phyloP scores from a whole-genome alignment of 2,888 invertebrate species.

The Rotaria macrura region DNA sequence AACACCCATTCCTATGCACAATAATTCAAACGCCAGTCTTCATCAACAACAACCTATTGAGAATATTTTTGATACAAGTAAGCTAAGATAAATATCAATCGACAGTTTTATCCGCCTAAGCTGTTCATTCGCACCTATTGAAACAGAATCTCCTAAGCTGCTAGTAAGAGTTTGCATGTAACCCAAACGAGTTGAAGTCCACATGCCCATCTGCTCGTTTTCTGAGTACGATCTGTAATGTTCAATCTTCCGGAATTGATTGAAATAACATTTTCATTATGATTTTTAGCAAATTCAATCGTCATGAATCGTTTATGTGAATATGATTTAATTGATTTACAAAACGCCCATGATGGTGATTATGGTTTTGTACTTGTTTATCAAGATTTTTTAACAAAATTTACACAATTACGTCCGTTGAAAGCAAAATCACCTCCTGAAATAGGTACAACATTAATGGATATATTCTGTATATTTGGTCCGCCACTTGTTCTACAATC shows the following conservation, averaged over 20 bases:
- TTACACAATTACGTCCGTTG: slow-evolving; percentile 15
- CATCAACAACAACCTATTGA: not conserved
- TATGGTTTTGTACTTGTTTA: slow-evolving; percentile 7
- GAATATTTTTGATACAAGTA: not conserved
- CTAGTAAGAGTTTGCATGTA: too few relatives aligned
- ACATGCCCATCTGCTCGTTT: too few relatives aligned
- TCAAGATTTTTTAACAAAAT: slow-evolving; percentile 21
- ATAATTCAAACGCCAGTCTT: not conserved
- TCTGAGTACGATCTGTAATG: too few relatives aligned
- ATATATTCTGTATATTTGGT: slow-evolving; percentile 20
- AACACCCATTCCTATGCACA: not conserved
- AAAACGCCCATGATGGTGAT: slow-evolving; percentile 20
- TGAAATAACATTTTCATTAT: not conserved
- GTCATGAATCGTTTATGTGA: slow-evolving; percentile 20
- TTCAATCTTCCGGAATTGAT: too few relatives aligned
- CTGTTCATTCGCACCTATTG: too few relatives aligned
- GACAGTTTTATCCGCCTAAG: too few relatives aligned
- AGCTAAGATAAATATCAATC: too few relatives aligned
- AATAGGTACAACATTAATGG: slow-evolving; percentile 12
- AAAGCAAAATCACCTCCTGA: not conserved
- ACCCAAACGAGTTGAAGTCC: too few relatives aligned
- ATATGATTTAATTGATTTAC: slow-evolving; percentile 17
- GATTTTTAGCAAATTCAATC: not conserved
- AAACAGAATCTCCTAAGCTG: too few relatives aligned
- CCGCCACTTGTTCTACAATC: slow-evolving; percentile 10